Evolutionary conservation across 2,888 invertebrate genomes (phyloP), one percentile per base, ranked within the genome.

Genomic region (Gonocerus acuteangulatus): DNA sequence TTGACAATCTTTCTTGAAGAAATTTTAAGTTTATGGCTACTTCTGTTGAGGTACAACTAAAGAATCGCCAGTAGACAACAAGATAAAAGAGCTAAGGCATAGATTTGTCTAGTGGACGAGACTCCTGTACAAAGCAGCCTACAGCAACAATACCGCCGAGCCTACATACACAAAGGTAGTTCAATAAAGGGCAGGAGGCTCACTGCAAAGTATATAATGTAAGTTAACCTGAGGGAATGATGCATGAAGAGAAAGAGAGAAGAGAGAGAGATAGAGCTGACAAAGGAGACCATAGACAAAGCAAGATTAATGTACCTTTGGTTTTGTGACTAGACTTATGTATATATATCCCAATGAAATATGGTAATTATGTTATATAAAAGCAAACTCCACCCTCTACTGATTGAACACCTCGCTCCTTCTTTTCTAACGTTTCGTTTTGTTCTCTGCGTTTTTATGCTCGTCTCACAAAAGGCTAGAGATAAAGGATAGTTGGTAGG

Each of bases 301-400:
- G 16, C 22, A 54, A 54, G 42, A 54, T 54, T 54, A 39, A 54
- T 54, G 54, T 22, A 19, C 2, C 15, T 27, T 42, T 54, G 19
- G 44, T 54, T 54, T 54, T 54, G 44, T 54, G 23, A 44, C 54
- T 54, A 2, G 27, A 11, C 2, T 44, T 57, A 57, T 57, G 57
- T 57, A 57, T 60, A 57, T 63, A 63, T 60, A 54, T 60, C 56
- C 57, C 56, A 60, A 63, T 63, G 63, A 63, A 63, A 63, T 63
- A 63, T 63, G 63, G 63, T 60, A 60, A 63, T 62, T 62, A 62
- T 48, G 48, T 56, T n/a, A 44, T 54, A 63, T 56, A 54, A 54
- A 42, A 54, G 54, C 39, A 16, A 54, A 36, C 54, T 23, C 36
- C 42, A 18, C 42, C 39, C 16, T 23, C 16, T 15, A 39, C 39